Conservation (phyloP, 2,113 vertebrate genomes). For the Sturnira hondurensis region DNA sequence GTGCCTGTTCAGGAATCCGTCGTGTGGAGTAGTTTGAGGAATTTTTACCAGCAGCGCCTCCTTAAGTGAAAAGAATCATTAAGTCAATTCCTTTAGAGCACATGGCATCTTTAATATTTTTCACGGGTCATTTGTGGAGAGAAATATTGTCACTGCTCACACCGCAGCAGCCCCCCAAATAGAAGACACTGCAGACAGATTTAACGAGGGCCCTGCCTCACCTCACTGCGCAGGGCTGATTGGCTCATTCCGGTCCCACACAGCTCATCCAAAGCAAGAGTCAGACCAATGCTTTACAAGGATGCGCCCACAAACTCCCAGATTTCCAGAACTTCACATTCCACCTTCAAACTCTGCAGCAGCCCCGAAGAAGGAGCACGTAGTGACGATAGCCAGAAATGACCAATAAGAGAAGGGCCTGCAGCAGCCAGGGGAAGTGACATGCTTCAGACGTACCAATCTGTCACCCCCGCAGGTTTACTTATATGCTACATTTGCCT, state of each 20-base stretch:
- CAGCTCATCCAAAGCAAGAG: background rate
- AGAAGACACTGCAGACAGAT: background rate
- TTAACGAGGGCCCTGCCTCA: background rate
- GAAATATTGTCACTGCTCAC: conserved; percentile 65
- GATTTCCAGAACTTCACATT: background rate
- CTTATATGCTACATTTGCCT: rapidly evolving
- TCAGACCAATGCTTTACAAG: background rate
- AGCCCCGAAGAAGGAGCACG: background rate
- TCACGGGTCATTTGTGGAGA: conserved; percentile 62
- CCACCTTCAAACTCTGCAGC: background rate
- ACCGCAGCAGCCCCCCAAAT: background rate
- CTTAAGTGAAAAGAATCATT: conserved; percentile 69
- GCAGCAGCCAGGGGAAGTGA: no score
- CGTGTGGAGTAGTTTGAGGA: conserved; percentile 42
- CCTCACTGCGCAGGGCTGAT: background rate
- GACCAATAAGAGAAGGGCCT: background rate
- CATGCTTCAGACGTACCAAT: background rate
- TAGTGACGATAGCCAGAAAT: background rate
- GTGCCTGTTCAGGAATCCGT: conserved; percentile 46
- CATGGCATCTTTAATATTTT: conserved; percentile 68
- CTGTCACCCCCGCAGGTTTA: background rate
- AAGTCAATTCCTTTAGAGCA: conserved; percentile 67
- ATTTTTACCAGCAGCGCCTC: conserved; percentile 61
- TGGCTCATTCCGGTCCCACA: background rate
- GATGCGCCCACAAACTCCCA: background rate